These are phyloP conservation scores for Lordiphosa stackelbergi DNA, from an alignment of 1,140 invertebrate species.

Conservation along the genomic window DNA sequence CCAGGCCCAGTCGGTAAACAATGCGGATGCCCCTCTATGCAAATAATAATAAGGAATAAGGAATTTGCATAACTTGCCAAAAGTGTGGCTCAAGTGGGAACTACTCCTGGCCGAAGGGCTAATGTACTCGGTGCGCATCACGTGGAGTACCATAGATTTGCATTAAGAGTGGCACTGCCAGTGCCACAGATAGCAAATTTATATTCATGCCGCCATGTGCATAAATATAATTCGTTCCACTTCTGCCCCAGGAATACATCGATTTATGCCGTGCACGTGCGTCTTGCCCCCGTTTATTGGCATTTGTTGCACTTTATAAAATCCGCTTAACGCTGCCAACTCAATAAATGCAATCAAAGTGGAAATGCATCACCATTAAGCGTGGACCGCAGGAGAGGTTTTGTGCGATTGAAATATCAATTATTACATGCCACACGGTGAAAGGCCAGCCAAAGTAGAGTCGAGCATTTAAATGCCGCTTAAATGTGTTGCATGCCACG, in stretches of 20 bases:
- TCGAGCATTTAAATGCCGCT: slow-evolving; percentile 58
- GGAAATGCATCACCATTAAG: slow-evolving; percentile 62
- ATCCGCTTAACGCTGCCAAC: slow-evolving; percentile 63
- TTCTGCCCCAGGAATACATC: slow-evolving; percentile 21
- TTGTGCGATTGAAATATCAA: slow-evolving; percentile 59
- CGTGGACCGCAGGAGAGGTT: slow-evolving; percentile 28
- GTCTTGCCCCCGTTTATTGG: slow-evolving; percentile 47
- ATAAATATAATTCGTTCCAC: slow-evolving; percentile 57
- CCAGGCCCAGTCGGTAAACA: slow-evolving; percentile 64
- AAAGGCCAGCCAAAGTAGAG: slow-evolving; percentile 22
- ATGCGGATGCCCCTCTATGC: slow-evolving; percentile 58
- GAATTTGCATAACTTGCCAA: slow-evolving; percentile 62
- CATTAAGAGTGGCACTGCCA: slow-evolving; percentile 6
- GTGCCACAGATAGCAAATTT: slow-evolving; percentile 29
- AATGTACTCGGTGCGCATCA: slow-evolving; percentile 1
- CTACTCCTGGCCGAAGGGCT: not conserved
- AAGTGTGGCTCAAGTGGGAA: slow-evolving; percentile 18
- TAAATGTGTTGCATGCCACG: slow-evolving; percentile 56
- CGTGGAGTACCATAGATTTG: slow-evolving; percentile 5
- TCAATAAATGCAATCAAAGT: slow-evolving; percentile 56
- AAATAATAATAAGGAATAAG: slow-evolving; percentile 49
- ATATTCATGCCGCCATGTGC: slow-evolving; percentile 54
- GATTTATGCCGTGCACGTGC: slow-evolving; percentile 64
- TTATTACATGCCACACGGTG: slow-evolving; percentile 44
- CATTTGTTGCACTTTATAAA: slow-evolving; percentile 74